phyloP scores from a whole-genome alignment of 2,797 vertebrate genomes.

The Hirundo rustica region DNA sequence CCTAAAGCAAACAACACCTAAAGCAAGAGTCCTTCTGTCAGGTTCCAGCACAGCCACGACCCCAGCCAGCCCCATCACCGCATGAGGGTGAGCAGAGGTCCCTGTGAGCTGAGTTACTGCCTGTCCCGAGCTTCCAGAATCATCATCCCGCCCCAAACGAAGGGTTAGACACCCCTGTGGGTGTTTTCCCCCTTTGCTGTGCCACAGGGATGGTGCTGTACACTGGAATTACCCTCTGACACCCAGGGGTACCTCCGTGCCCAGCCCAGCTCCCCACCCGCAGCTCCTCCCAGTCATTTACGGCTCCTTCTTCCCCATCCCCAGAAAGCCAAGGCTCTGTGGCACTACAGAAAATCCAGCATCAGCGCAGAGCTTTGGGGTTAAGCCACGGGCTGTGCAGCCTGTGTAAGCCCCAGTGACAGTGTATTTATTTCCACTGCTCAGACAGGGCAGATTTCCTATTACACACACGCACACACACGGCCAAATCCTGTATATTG shows the following conservation, averaged over 20 bases:
- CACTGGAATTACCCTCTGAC: neutral
- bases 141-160: fast-evolving
- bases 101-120: neutral
- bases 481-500: constrained; percentile 14
- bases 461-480: constrained; percentile 27
- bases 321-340: neutral
- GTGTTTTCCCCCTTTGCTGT: neutral
- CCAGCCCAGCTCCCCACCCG: fast-evolving
- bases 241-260: fast-evolving
- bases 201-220: fast-evolving
- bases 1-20: neutral
- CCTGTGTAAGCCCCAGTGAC: constrained; percentile 2
- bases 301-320: neutral
- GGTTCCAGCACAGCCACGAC: neutral
- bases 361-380: neutral
- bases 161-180: neutral
- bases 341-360: constrained; percentile 27
- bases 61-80: neutral
- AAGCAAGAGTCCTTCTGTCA: neutral
- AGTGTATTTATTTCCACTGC: constrained; percentile 34
- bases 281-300: neutral
- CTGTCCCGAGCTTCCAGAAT: neutral
- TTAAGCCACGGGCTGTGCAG: constrained; percentile 8
- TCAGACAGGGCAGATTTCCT: constrained; percentile 51
- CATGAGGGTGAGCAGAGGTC: fast-evolving